Evolutionary conservation across 1,140 invertebrate genomes (phyloP), one percentile per base, ranked within the genome.

Genomic region (Drosophila azteca): DNA sequence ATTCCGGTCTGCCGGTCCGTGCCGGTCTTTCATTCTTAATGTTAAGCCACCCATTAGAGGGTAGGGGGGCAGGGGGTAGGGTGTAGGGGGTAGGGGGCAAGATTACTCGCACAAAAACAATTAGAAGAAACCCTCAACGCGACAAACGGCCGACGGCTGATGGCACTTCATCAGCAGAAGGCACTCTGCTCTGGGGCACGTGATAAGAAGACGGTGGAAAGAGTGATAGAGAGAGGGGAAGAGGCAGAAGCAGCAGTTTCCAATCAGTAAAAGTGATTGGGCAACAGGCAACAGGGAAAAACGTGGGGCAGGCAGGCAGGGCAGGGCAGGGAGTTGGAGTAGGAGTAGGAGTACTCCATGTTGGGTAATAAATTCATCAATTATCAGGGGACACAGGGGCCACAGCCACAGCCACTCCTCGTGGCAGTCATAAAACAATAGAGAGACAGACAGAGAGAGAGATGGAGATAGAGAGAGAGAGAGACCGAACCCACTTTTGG

Each of bases 361-460:
- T 31, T 45, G 20, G 61, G 49, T 24, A 64, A 55, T 69, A 69
- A 55, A 68, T 67, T 67, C 66, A 57, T 69, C 63, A 68, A 69
- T 68, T 69, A 69, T 46, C 64, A 22, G 65, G 62, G 50, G 62
- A 67, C 62, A 66, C 35, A 20, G 17, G 17, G 17, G 17, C 17
- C 17, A 29, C 17, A 22, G 15, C n/a, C 8, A 3, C 17, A 48
- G 43, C 41, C 59, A 44, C 65, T 68, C 65, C 62, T 55, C 29
- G 8, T 3, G 55, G n/a, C n/a, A 13, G 41, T n/a, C 54, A 35
- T 64, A 46, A 46, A 67, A 66, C 64, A 65, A 65, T 43, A 67
- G 35, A 51, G 31, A 35, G 31, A 26, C 29, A 31, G 24, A 31
- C 7, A 2, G 29, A 31, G 29, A 31, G 8, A 1, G 7, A 31